A percentile compares a stretch with the other conserved stretches of the same genome.
Evolutionary conservation across 2,888 invertebrate genomes (phyloP).

Genomic region (Tiphia femorata): DNA sequence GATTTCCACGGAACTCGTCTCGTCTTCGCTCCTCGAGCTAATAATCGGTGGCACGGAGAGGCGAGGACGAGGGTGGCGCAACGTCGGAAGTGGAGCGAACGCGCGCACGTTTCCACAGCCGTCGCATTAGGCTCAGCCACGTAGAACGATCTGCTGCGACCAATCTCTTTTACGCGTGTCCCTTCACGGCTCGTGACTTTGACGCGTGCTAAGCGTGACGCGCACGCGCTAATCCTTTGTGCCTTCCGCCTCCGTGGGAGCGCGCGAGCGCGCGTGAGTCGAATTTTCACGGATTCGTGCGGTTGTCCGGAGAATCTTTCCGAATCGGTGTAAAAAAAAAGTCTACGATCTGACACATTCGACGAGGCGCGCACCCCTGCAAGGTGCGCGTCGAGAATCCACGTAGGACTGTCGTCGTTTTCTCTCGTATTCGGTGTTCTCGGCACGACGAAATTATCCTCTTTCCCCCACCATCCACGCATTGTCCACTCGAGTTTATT

Average conservation of each 20-base stretch:
- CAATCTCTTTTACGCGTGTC: conserved; percentile 53
- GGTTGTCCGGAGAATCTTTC: no score
- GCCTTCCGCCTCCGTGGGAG: conserved; percentile 4
- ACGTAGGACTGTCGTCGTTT: no score
- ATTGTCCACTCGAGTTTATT: conserved; percentile 16
- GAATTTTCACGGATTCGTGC: conserved; percentile 41
- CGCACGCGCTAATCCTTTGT: conserved; percentile 26
- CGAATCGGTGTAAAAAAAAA: no score
- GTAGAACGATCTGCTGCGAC: conserved; percentile 52
- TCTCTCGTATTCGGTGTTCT: no score
- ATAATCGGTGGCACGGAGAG: no score
- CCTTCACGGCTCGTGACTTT: conserved; percentile 62
- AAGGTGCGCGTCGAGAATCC: no score
- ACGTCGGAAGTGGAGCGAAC: conserved; percentile 67
- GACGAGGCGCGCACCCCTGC: no score
- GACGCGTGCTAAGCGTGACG: conserved; percentile 58
- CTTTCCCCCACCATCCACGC: no score
- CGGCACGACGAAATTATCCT: no score
- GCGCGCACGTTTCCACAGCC: conserved; percentile 42
- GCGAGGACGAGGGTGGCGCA: conserved; percentile 54
- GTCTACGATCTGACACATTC: no score
- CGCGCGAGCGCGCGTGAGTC: conserved; percentile 26
- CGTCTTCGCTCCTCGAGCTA: no score
- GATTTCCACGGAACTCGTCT: no score
- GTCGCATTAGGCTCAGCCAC: conserved; percentile 35